These are phyloP conservation scores for Eriocheir sinensis DNA, from an alignment of 1,140 invertebrate species.

Conservation along the genomic window DNA sequence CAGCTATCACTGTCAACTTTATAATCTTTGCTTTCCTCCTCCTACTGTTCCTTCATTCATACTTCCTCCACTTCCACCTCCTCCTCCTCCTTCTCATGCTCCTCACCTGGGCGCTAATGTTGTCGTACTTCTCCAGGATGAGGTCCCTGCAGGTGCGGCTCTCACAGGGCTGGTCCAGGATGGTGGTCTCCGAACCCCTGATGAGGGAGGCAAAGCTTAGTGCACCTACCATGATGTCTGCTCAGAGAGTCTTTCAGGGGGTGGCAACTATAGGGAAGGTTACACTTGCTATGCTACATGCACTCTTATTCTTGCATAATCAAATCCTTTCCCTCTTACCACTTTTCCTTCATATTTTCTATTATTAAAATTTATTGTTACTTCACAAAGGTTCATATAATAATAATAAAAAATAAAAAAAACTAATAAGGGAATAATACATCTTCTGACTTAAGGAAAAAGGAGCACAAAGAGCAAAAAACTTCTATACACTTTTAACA, in stretches of 20 bases:
- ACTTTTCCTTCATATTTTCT: neutral
- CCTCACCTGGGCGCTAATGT: conserved; percentile 86
- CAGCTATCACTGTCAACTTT: no score
- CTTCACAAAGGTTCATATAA: no score
- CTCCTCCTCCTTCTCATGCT: neutral
- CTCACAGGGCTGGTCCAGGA: conserved; percentile 87
- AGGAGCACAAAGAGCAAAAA: neutral
- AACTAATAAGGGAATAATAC: neutral
- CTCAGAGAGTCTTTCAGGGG: no score
- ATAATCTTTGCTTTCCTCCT: no score
- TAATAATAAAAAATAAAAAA: neutral
- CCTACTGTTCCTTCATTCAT: neutral
- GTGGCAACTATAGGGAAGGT: no score
- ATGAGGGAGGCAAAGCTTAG: no score
- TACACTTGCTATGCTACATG: no score
- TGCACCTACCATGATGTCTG: no score
- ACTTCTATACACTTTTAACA: no score
- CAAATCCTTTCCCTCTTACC: neutral
- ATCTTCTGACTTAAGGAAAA: neutral
- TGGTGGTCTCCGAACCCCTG: conserved; percentile 81
- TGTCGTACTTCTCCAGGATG: conserved; percentile 91
- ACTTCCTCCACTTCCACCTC: neutral
- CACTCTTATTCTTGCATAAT: no score
- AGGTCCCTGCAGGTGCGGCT: conserved; percentile 93
- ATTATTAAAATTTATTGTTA: no score